Evolutionary conservation across 2,797 vertebrate genomes (phyloP), one percentile per base, ranked within the genome.

Genomic region (Fratercula arctica): DNA sequence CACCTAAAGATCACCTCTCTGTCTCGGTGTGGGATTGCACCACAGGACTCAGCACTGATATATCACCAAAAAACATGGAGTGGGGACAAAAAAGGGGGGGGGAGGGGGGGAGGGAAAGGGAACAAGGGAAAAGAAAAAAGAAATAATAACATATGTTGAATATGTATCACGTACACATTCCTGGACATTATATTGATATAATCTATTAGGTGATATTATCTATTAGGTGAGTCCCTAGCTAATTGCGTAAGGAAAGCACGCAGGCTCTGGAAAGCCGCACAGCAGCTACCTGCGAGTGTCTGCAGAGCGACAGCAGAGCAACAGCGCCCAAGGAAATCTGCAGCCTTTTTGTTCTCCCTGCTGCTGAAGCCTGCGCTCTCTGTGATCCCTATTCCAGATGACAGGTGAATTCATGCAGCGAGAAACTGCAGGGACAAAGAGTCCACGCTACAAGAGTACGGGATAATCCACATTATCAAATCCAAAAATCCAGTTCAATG

Each of bases 21-120:
- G 92, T 95, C 81, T 77, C 33, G 41, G 50, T 41, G 59, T 82
- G 43, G 24, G 54, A 59, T 85, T 93, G 93, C 67, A 90, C 69
- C 68, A 73, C 69, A 95, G 50, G 57, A 85, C 35, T 76, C 77
- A 46, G 74, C 54, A 84, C 24, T 43, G 33, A 64, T 48, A 89
- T 6, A 61, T 56, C 45, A 59, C 37, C 31, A 60, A 75, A 83
- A 95, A 64, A 51, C 31, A 11, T 6, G 5, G 12, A 2, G 11
- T 2, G 9, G 24, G 53, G 11, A 45, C 31, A 18, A 14, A 67
- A 37, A 37, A 43, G 7, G 39, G 10, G 39, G 11, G 39, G 5
- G 12, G 13, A 7, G 14, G 26, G 13, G 9, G 5, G 12, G 29
- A 13, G 18, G 37, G 13, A 31, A 43, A 64, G 19, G 29, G 61